Conservation (phyloP, 2,888 invertebrate genomes). For the Platycnemis pennipes region DNA sequence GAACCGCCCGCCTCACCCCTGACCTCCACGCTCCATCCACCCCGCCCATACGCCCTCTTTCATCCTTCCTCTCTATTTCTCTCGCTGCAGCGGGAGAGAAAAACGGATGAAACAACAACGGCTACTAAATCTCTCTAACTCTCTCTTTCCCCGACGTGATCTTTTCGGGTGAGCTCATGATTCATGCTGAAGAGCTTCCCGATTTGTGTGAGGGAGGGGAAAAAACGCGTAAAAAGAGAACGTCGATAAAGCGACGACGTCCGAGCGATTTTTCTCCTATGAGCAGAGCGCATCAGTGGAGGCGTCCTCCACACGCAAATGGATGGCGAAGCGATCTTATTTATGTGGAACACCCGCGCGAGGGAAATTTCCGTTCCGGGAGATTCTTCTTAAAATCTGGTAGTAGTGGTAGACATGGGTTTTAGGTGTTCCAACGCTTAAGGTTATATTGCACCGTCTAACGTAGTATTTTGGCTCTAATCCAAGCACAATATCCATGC, state of each 20-base stretch:
- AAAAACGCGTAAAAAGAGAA: neutral
- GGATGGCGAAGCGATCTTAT: neutral
- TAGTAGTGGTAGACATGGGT: no score
- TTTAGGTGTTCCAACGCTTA: no score
- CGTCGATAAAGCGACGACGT: neutral
- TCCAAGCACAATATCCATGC: no score
- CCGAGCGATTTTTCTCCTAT: neutral
- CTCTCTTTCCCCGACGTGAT: neutral
- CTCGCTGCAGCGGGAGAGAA: neutral
- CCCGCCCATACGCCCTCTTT: neutral
- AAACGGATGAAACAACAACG: neutral
- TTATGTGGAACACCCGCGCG: neutral
- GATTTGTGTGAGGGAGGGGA: neutral
- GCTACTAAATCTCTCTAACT: slow-evolving; percentile 23
- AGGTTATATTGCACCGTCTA: no score
- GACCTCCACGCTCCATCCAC: neutral
- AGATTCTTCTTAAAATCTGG: no score
- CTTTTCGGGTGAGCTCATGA: slow-evolving; percentile 23
- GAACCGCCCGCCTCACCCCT: neutral
- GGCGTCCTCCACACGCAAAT: neutral
- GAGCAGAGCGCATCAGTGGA: neutral
- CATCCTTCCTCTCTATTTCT: neutral
- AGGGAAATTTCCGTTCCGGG: neutral
- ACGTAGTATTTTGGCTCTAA: no score
- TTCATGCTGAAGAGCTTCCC: neutral